Evolutionary conservation across 2,888 invertebrate species (phyloP).

Genomic region (Neoitamus cyanurus): DNA sequence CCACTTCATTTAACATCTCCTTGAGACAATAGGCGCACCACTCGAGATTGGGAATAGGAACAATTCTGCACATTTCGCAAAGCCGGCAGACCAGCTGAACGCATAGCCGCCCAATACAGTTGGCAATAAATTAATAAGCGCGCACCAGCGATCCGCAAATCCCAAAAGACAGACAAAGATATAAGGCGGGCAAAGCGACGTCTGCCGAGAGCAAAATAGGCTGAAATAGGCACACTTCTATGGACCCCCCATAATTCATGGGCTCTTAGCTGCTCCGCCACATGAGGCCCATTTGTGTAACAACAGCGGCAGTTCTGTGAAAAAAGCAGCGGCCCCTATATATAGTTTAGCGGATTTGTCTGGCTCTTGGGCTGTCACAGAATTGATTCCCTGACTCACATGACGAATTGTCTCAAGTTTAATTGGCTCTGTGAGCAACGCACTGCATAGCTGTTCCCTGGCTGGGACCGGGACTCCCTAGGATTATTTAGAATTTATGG

Average conservation of each 20-base stretch:
- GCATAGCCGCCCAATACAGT: background rate
- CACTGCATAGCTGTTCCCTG: background rate
- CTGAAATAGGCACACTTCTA: conserved; percentile 12
- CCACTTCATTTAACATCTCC: background rate
- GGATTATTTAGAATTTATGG: conserved; percentile 38
- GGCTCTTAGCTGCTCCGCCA: background rate
- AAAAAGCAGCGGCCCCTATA: background rate
- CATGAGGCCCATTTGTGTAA: conserved; percentile 5
- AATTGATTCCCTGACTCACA: conserved; percentile 26
- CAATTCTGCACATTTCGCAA: background rate
- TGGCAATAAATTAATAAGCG: conserved; percentile 41
- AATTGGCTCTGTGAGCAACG: conserved; percentile 9
- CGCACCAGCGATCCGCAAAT: conserved; percentile 33
- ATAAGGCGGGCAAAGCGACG: background rate
- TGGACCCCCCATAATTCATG: conserved; percentile 21
- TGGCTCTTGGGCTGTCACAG: conserved; percentile 12
- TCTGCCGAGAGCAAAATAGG: background rate
- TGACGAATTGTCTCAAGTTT: conserved; percentile 37
- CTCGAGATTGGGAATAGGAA: background rate
- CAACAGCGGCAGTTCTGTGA: background rate
- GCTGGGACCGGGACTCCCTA: background rate
- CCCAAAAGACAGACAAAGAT: conserved; percentile 30
- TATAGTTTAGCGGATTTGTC: conserved; percentile 26
- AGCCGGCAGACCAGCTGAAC: background rate
- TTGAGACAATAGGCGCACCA: background rate